Conservation (phyloP, 2,113 vertebrate genomes). For the Lepidothrix coronata region DNA sequence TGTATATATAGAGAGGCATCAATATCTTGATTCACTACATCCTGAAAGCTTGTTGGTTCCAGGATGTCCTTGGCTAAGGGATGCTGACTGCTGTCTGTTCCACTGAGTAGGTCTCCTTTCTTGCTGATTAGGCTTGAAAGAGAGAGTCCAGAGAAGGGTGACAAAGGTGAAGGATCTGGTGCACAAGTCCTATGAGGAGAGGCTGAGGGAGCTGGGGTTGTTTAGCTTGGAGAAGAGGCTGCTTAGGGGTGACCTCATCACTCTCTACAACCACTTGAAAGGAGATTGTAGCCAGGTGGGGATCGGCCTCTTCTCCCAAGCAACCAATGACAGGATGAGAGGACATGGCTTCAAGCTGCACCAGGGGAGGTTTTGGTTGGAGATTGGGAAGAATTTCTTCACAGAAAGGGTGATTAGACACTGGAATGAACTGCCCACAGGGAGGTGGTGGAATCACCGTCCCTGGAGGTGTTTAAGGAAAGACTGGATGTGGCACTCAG, state of each 20-base stretch:
- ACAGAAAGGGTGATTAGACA: background rate
- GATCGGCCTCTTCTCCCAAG: background rate
- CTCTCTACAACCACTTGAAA: background rate
- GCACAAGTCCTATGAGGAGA: background rate
- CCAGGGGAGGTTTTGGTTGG: background rate
- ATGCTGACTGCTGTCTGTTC: background rate
- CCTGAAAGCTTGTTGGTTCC: background rate
- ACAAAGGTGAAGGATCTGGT: background rate
- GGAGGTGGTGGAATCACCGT: background rate
- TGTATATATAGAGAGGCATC: background rate
- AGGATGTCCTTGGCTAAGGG: background rate
- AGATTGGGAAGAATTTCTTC: background rate
- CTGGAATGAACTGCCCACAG: background rate
- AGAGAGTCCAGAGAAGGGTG: background rate
- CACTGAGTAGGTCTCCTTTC: background rate
- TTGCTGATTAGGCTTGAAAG: background rate
- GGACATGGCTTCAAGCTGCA: background rate
- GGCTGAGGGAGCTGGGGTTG: background rate
- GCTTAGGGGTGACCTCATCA: background rate
- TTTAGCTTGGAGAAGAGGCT: background rate
- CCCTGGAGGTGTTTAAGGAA: background rate
- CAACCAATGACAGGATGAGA: background rate
- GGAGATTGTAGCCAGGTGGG: background rate
- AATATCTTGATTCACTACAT: background rate
- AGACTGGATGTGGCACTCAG: background rate